Conservation (phyloP, 2,888 invertebrate species). For the Scaptomyza parva region DNA sequence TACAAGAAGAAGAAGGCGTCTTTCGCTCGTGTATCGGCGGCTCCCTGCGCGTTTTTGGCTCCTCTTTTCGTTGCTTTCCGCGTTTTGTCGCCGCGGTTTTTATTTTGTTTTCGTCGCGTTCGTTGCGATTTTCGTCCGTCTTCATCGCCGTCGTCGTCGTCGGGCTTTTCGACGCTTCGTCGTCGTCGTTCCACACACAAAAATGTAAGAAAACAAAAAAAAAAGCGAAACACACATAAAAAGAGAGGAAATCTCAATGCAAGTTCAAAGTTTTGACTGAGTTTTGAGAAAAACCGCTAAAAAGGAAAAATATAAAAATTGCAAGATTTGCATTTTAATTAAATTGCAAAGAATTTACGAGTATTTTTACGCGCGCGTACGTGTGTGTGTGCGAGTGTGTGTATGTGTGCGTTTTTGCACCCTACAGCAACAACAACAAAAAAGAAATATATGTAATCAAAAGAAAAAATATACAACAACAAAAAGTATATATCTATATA, state of each 20-base stretch:
- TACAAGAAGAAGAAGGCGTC: conserved; percentile 5
- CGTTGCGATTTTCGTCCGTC: conserved; percentile 29
- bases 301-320: conserved; percentile 50
- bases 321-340: conserved; percentile 64
- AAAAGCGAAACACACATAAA: conserved; percentile 26
- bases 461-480: conserved; percentile 51
- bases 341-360: conserved; percentile 56
- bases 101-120: conserved; percentile 66
- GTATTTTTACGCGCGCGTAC: conserved; percentile 17
- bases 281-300: conserved; percentile 25
- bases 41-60: not conserved
- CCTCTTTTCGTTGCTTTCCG: conserved; percentile 4
- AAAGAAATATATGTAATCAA: conserved; percentile 56
- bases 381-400: conserved; percentile 17
- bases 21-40: not conserved
- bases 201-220: conserved; percentile 50
- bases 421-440: conserved; percentile 35
- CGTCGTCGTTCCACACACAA: too few species aligned
- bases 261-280: conserved; percentile 20
- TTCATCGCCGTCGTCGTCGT: conserved; percentile 25
- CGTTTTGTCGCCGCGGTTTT: conserved; percentile 56
- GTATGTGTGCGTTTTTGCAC: conserved; percentile 22
- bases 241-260: conserved; percentile 10
- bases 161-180: conserved; percentile 43
- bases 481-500: not conserved